Base-by-base conservation (phyloP, 2,113 vertebrate genomes). In the Amphiprion ocellaris region DNA sequence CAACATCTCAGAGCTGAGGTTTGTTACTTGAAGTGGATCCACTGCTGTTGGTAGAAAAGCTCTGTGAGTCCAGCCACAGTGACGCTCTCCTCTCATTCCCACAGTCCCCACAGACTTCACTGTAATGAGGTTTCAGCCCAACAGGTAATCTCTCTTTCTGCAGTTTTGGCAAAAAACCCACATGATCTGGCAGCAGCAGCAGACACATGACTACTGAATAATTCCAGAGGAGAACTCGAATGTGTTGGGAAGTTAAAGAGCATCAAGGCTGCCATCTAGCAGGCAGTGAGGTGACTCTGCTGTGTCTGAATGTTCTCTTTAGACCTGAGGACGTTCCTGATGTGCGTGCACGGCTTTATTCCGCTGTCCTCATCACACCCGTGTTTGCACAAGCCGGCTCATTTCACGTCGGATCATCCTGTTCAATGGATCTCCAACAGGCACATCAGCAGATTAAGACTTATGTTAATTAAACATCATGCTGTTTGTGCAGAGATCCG, bases 361-460 rank as follows among this genome's bases (percentile, higher is more conserved):
- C 69, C 64, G 3, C 30, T 60, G 21, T 19, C 46, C 17, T 71
- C 82, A 81, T 83, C 68, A 78, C 66, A 74, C 37, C 15, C 67
- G 41, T 53, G 84, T 81, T 82, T 85, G 50, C 67, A 58, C 65
- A 77, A 60, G 73, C n/a, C 56, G 7, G 28, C 50, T 70, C 19
- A 59, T 67, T 74, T 72, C 39, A 37, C 33, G 10, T 58, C 26
- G 64, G 47, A 30, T 84, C 75, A n/a, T 63, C 11, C 14, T 60
- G 46, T 52, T 15, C 28, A 15, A 37, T 33, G 19, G 53, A 19
- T 53, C 28, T 41, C 49, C 16, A 23, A 61, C 46, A 60, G 47
- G 30, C 23, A 68, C 68, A 24, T 46, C 19, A 44, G 69, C 41
- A 60, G 47, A 75, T 54, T 30, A 17, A 61, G 64, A 12, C 74